Evolutionary conservation across 2,888 invertebrate species (phyloP).

Genomic region (Scrobipalpa atriplicella): DNA sequence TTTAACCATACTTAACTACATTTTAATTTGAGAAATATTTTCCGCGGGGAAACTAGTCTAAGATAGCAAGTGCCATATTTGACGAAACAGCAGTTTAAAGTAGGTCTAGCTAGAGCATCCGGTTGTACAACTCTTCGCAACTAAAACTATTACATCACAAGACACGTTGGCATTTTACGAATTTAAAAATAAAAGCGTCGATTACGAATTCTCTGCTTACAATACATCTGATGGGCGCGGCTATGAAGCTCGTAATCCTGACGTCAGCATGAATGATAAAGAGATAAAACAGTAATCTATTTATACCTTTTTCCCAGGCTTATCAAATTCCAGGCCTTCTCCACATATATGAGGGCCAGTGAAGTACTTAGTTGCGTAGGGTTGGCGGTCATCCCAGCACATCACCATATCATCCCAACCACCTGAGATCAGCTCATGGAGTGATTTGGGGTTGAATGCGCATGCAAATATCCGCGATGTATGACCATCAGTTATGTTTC

Average conservation of each 20-base stretch:
- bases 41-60: too few species aligned
- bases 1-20: too few species aligned
- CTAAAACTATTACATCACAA: neutral
- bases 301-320: conserved; percentile 83
- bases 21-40: too few species aligned
- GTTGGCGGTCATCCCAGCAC: conserved; percentile 87
- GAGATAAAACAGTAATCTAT: neutral
- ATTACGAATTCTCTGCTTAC: neutral
- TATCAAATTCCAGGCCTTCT: conserved; percentile 85
- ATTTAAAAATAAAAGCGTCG: neutral
- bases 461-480: conserved; percentile 85
- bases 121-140: neutral
- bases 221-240: neutral
- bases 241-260: neutral
- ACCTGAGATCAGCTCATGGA: conserved; percentile 85
- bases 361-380: conserved; percentile 82
- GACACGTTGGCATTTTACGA: neutral
- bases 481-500: conserved; percentile 82
- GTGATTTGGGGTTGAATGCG: conserved; percentile 85
- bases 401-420: conserved; percentile 87
- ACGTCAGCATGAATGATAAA: neutral
- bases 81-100: too few species aligned
- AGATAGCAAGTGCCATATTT: too few species aligned
- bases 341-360: conserved; percentile 85
- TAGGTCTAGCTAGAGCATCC: neutral